Percentiles rank a stretch among this genome's conserved stretches.
Evolutionary conservation across 2,888 invertebrate species (phyloP).

Genomic region (Mimachlamys varia): DNA sequence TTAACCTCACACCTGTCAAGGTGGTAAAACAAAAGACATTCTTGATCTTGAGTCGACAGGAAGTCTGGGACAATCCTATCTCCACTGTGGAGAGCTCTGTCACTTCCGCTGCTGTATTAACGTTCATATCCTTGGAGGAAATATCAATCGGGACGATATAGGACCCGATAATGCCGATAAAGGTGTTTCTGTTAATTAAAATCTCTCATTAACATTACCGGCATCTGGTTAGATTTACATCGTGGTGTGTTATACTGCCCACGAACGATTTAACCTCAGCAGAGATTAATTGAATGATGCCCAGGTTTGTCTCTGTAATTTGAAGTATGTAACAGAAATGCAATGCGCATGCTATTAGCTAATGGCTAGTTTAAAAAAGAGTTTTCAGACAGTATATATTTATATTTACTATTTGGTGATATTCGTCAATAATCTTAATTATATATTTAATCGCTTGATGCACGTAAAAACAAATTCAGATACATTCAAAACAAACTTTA

Average conservation of each 20-base stretch:
- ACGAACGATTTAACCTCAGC: slow-evolving; percentile 1
- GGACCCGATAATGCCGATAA: neutral
- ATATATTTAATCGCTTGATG: too few relatives aligned
- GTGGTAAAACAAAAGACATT: slow-evolving; percentile 22
- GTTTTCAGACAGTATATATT: too few relatives aligned
- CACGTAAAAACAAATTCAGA: too few relatives aligned
- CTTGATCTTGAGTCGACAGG: slow-evolving; percentile 19
- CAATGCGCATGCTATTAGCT: too few relatives aligned
- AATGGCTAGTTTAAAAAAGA: too few relatives aligned
- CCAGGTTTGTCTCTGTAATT: neutral
- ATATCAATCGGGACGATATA: neutral
- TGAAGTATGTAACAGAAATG: neutral
- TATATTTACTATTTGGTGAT: too few relatives aligned
- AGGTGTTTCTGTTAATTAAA: slow-evolving; percentile 27
- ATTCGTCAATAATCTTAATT: too few relatives aligned
- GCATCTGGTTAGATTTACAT: slow-evolving; percentile 11
- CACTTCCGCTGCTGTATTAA: neutral
- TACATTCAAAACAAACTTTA: too few relatives aligned
- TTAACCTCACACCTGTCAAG: slow-evolving; percentile 26
- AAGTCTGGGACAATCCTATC: slow-evolving; percentile 36
- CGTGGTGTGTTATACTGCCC: slow-evolving; percentile 9
- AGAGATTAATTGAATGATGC: neutral
- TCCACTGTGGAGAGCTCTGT: neutral
- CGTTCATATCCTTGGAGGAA: slow-evolving; percentile 26
- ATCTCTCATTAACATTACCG: neutral